Evolutionary conservation across 2,888 invertebrate genomes (phyloP), one percentile per base, ranked within the genome.

Genomic region (Catocala fraxini): DNA sequence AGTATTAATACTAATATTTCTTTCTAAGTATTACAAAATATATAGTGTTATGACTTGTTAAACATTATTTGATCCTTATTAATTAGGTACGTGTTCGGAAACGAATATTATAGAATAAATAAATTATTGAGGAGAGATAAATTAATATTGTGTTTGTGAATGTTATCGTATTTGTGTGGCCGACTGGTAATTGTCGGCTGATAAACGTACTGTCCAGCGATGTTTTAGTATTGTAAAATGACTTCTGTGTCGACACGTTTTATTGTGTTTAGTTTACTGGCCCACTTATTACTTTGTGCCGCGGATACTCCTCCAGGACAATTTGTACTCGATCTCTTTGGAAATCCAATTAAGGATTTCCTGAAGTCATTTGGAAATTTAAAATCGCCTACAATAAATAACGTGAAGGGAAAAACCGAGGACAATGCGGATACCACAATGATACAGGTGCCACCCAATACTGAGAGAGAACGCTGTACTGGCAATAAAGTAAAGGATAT

Each of bases 381-480:
- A 3, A 68, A 71, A 60, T 33, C 45, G 12, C 61, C 69, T 46
- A 53, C 43, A 51, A 41, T 43, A 7, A 54, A 56, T 45, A 62
- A 52, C 15, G 59, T 61, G 47, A 73, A 52, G 39, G 65, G 62
- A 49, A 53, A 56, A 43, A 42, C 6, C 5, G 34, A 48, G 34
- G 72, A 47, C 6, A 73, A 57, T 48, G 46, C 66, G 48, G 45
- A 53, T 42, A 65, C 81, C 43, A 75, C 55, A 65, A 90, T 92
- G 89, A 93, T 93, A 62, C 86, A 87, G 10, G 90, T 84, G 11
- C 93, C 92, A n/a, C 71, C 71, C 25, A 92, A 92, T 68, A 68
- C 68, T 7, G 76, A 75, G 15, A 70, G 59, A 7, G 76, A 76
- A 15, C 70, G 59, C 47, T 92, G 90, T 73, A 58, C 71, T 54